Percentiles rank a stretch among this genome's conserved stretches.
Conservation (phyloP, 2,888 invertebrate species). For the Parelbella ahira region DNA sequence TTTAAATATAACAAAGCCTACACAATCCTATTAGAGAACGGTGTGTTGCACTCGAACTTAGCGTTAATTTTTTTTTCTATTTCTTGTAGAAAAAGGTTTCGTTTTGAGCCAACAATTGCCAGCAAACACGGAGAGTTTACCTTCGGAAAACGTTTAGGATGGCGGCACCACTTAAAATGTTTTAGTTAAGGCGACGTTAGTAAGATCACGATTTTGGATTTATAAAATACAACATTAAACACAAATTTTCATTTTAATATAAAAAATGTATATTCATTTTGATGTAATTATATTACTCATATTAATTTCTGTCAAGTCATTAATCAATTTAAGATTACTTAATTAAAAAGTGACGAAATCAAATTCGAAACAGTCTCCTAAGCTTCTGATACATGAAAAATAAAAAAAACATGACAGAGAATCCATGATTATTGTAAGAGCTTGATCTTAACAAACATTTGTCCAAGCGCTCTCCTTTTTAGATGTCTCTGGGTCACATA, state of each 20-base stretch:
- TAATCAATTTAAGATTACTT: too few species aligned
- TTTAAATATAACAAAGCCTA: conserved; percentile 19
- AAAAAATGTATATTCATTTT: too few species aligned
- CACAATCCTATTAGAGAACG: conserved; percentile 59
- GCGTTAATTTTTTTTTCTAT: conserved; percentile 38
- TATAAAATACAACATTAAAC: too few species aligned
- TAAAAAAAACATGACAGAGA: too few species aligned
- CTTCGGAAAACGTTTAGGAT: conserved; percentile 50
- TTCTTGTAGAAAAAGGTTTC: conserved; percentile 39
- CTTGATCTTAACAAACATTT: conserved; percentile 53
- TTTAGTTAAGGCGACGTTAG: conserved; percentile 36
- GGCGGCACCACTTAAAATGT: conserved; percentile 49
- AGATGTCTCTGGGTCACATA: conserved; percentile 65
- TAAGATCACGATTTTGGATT: conserved; percentile 3
- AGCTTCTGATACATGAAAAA: too few species aligned
- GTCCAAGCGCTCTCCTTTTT: conserved; percentile 54
- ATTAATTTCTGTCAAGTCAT: too few species aligned
- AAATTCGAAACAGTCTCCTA: too few species aligned
- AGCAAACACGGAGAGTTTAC: conserved; percentile 57
- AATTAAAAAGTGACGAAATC: too few species aligned
- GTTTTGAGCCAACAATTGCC: conserved; percentile 53
- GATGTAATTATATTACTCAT: too few species aligned
- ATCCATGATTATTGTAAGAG: conserved; percentile 17
- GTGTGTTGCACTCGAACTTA: conserved; percentile 52
- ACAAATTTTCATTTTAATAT: too few species aligned